These are phyloP conservation scores for Eudemis profundana DNA, from an alignment of 2,888 invertebrate genomes.

Conservation along the genomic window DNA sequence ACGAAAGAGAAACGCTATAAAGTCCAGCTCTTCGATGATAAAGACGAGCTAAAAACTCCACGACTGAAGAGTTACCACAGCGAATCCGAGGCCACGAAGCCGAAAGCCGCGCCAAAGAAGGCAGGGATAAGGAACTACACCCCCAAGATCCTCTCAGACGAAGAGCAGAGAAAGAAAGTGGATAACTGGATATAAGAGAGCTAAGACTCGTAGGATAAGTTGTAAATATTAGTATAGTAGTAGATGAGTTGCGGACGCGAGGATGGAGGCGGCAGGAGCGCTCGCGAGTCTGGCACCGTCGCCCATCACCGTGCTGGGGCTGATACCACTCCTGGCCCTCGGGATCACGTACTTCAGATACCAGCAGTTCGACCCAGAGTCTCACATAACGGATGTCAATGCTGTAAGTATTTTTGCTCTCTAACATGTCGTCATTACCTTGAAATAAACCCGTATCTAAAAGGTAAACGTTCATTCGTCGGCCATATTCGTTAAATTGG, in stretches of 20 bases:
- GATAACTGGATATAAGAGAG: slow-evolving; percentile 88
- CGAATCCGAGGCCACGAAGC: slow-evolving; percentile 78
- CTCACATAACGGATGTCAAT: slow-evolving; percentile 89
- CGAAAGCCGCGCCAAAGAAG: slow-evolving; percentile 77
- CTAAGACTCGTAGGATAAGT: slow-evolving; percentile 76
- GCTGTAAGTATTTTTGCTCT: slow-evolving; percentile 84
- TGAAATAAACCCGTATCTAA: too few species aligned
- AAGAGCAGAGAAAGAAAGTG: slow-evolving; percentile 82
- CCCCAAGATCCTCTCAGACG: slow-evolving; percentile 88
- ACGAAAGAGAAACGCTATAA: slow-evolving; percentile 79
- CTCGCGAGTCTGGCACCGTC: slow-evolving; percentile 86
- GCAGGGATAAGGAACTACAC: slow-evolving; percentile 89
- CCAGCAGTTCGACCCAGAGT: slow-evolving; percentile 93
- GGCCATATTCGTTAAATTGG: too few species aligned
- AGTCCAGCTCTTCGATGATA: slow-evolving; percentile 73
- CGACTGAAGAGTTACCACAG: slow-evolving; percentile 70
- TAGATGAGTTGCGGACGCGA: slow-evolving; percentile 72
- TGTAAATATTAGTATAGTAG: slow-evolving; percentile 79
- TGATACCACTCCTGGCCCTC: slow-evolving; percentile 92
- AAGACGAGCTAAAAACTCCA: slow-evolving; percentile 69
- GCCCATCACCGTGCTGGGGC: slow-evolving; percentile 88
- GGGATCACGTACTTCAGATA: slow-evolving; percentile 93
- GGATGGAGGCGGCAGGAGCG: slow-evolving; percentile 82
- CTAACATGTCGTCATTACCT: too few species aligned
- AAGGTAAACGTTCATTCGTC: too few species aligned